phyloP scores from a whole-genome alignment of 2,888 invertebrate genomes.

The Harmothoe impar region DNA sequence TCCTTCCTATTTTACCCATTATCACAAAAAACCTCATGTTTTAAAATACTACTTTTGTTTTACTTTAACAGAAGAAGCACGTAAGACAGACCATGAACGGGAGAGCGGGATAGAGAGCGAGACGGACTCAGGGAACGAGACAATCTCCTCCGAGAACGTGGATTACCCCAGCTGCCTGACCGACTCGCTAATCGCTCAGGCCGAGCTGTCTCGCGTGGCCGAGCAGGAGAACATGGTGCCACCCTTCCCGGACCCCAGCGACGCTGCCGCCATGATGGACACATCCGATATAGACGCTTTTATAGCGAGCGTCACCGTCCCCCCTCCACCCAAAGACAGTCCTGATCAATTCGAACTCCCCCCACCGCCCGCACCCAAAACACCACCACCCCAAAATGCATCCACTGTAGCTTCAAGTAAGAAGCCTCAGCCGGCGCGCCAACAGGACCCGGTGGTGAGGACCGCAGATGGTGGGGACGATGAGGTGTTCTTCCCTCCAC shows the following conservation, averaged over 20 bases:
- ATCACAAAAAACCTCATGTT: too few relatives aligned
- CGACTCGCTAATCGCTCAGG: slow-evolving; percentile 40
- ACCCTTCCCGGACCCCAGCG: slow-evolving; percentile 1
- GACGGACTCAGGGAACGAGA: slow-evolving; percentile 71
- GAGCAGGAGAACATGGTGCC: slow-evolving; percentile 37
- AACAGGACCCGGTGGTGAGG: too few relatives aligned
- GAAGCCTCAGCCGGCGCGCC: not conserved
- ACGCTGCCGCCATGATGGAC: slow-evolving; percentile 53
- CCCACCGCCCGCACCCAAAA: slow-evolving; percentile 9
- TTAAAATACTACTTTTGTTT: not conserved
- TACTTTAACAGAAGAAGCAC: slow-evolving; percentile 25
- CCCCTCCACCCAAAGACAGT: slow-evolving; percentile 87
- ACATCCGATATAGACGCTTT: slow-evolving; percentile 89
- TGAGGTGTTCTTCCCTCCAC: slow-evolving; percentile 48
- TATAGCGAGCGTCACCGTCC: slow-evolving; percentile 91
- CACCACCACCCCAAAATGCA: not conserved
- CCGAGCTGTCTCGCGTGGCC: slow-evolving; percentile 29
- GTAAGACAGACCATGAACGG: slow-evolving; percentile 60
- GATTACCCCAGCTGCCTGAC: slow-evolving; percentile 64
- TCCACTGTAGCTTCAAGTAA: not conserved
- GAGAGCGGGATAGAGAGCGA: slow-evolving; percentile 69
- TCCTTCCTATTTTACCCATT: too few relatives aligned
- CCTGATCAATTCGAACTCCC: slow-evolving; percentile 19
- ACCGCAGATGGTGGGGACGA: slow-evolving; percentile 25
- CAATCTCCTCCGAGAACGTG: slow-evolving; percentile 70